Base-by-base conservation (phyloP, 1,140 invertebrate genomes). In the Drosophila suzukii region DNA sequence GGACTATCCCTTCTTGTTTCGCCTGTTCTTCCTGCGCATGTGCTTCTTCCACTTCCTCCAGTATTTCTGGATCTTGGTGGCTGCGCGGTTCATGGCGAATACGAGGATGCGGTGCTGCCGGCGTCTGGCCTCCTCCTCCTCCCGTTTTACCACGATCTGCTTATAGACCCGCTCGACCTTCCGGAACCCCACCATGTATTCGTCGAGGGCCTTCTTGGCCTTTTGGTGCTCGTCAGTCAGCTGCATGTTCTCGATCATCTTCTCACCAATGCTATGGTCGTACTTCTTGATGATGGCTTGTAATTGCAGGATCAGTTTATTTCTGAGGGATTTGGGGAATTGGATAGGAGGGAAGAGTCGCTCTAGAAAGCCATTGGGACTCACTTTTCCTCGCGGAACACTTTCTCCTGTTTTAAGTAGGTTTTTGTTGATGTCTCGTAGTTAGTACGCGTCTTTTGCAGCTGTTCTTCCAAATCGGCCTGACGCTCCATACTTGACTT, bases 51-150 rank as follows among this genome's bases (percentile, higher is more conserved):
- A 86, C 20, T 60, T 50, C 8, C 47, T 62, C 83, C 83, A 86
- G 44, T 82, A 86, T n/a, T 43, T 66, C 66, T 88, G 84, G 32
- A 88, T 88, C 61, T 67, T 78, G 4, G 30, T 11, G 15, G 84
- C 84, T 2, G 84, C 84, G 24, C 80, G 73, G 27, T 88, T 71
- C 73, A 88, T 80, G 20, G 54, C 66, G 7, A 78, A 78, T 6
- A 56, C 4, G 27, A 75, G 0, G 11, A 71, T 1, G 49, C 11
- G 53, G 41, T 80, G 10, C n/a, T 67, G 13, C 8, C 32, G 50
- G 1, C 27, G 13, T 0, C 17, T 70, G 36, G 55, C 36, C 24
- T 77, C 84, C 15, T 59, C 67, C 10, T 60, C 30, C 57, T 88
- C 84, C 12, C 73, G 80, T 32, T 89, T 83, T 0, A 74, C 57